Conservation (phyloP, 2,888 invertebrate genomes). For the Conops quadrifasciatus region DNA sequence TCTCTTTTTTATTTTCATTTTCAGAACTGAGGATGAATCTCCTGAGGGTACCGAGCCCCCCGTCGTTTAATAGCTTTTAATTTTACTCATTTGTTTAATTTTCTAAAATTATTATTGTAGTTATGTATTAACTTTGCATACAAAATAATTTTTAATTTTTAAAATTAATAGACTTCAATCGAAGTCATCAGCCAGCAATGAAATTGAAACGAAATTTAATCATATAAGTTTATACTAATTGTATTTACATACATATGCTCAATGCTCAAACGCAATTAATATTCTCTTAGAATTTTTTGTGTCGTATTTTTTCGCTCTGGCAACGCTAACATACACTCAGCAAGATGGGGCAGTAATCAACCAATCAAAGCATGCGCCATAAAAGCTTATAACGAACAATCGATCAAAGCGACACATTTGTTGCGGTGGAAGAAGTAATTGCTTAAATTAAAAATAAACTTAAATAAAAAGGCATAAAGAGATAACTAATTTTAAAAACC, state of each 20-base stretch:
- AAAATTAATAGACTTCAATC: no score
- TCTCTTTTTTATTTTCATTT: slow-evolving; percentile 41
- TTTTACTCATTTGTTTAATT: slow-evolving; percentile 30
- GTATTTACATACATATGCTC: background rate
- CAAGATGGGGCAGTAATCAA: background rate
- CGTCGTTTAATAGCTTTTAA: slow-evolving; percentile 59
- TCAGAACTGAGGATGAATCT: slow-evolving; percentile 55
- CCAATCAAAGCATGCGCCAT: slow-evolving; percentile 11
- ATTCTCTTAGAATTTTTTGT: slow-evolving; percentile 21
- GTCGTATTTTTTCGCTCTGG: slow-evolving; percentile 35
- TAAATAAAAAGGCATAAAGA: background rate
- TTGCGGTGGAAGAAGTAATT: slow-evolving; percentile 9
- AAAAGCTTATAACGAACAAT: slow-evolving; percentile 30
- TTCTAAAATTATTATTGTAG: slow-evolving; percentile 20
- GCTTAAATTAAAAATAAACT: background rate
- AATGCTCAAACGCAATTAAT: background rate
- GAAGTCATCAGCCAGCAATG: background rate
- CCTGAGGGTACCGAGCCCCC: slow-evolving; percentile 64
- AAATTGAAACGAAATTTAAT: slow-evolving; percentile 10
- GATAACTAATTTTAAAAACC: slow-evolving; percentile 8
- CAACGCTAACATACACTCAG: slow-evolving; percentile 26
- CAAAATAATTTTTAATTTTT: slow-evolving; percentile 15
- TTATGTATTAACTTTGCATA: slow-evolving; percentile 23
- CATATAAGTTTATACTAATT: slow-evolving; percentile 1
- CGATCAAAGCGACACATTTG: slow-evolving; percentile 32